Conservation (phyloP, 2,888 invertebrate genomes). For the Drosophila prostipennis region DNA sequence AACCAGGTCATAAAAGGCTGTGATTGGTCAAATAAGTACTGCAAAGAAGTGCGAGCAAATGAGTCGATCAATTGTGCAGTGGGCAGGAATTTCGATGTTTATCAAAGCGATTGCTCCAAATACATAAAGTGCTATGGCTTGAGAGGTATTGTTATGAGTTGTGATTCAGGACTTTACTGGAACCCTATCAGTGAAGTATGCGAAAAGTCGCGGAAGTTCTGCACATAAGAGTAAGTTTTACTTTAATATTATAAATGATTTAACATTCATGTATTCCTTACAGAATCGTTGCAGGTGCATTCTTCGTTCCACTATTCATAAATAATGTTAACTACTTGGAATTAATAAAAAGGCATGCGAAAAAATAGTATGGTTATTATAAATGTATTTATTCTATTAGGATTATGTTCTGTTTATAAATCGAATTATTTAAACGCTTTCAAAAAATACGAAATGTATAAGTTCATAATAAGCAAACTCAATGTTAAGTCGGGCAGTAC, state of each 20-base stretch:
- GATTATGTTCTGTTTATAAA: background rate
- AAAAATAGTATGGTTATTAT: background rate
- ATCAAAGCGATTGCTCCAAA: background rate
- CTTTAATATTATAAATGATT: background rate
- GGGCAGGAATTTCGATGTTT: no score
- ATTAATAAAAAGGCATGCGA: background rate
- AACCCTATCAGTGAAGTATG: slow-evolving; percentile 16
- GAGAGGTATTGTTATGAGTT: slow-evolving; percentile 18
- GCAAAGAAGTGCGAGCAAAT: background rate
- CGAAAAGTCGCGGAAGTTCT: slow-evolving; percentile 18
- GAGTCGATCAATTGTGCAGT: background rate
- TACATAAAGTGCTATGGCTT: slow-evolving; percentile 21
- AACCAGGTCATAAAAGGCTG: slow-evolving; percentile 34
- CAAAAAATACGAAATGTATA: background rate
- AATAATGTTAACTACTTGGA: background rate
- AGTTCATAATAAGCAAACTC: background rate
- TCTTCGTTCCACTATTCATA: background rate
- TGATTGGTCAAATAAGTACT: slow-evolving; percentile 49
- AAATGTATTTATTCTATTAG: background rate
- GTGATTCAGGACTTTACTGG: slow-evolving; percentile 24
- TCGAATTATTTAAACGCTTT: no score
- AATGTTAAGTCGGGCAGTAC: background rate
- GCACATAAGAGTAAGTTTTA: background rate
- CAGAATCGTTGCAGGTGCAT: slow-evolving; percentile 4
- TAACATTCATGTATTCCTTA: slow-evolving; percentile 5